Base-by-base conservation (phyloP, 2,113 vertebrate genomes). In the Sinocyclocheilus maitianheensis region DNA sequence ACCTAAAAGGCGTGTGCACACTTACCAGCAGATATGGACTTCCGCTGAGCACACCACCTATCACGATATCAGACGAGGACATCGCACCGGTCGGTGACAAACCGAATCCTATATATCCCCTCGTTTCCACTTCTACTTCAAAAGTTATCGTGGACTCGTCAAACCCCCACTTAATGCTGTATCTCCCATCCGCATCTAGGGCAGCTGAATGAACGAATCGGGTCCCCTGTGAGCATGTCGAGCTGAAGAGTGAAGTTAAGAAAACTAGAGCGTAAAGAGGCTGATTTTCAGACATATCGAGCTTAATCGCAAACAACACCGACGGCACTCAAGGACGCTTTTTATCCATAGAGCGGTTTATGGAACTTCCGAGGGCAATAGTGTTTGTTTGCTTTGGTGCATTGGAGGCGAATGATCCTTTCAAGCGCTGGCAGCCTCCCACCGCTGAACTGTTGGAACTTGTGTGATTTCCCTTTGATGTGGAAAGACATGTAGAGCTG, bases 21-120 rank as follows among this genome's bases (percentile, higher is more conserved):
- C 85, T 84, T 92, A 97, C 96, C 95, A 96, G 95, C 30, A 97
- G 92, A 86, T 97, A 97, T 75, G 96, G 94, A 83, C 94, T 93
- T 20, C 96, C 96, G 69, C 91, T 88, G 82, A 93, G 92, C 84
- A 97, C 94, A 8, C 96, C 96, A 55, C 96, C 96, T 90, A 97
- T 93, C 86, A 96, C 94, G 90, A 97, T 93, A 91, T 97, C 96
- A 0, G 96, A 95, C 0, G 90, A 90, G 18, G 95, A 94, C 96
- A 97, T 97, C 76, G 93, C 92, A 84, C 96, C 96, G 43, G 93
- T 91, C 83, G 95, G 91, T 89, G 96, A 97, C 78, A 97, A 95
- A 81, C 96, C 96, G 90, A 97, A 96, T 88, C 96, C 96, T 84
- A 97, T 91, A 91, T 96, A 97, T 89, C 96, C 96, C 5, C 65